phyloP scores from a whole-genome alignment of 2,113 vertebrate species.

The Procavia capensis region DNA sequence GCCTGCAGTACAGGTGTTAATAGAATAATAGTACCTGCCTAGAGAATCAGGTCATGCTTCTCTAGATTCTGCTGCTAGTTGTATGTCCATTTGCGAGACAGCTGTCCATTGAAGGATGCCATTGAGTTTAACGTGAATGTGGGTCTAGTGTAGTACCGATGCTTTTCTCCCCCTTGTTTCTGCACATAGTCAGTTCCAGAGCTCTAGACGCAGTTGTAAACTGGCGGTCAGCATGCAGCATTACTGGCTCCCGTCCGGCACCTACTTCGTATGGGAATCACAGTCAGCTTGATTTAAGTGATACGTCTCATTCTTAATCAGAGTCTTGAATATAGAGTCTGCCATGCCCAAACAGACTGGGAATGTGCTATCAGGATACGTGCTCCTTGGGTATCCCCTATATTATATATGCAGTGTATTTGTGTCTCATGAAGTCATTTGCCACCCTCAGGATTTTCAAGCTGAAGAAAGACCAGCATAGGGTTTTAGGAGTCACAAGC shows the following conservation, averaged over 20 bases:
- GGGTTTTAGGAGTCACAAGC: neutral
- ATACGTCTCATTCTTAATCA: neutral
- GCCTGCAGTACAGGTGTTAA: neutral
- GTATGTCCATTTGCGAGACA: rapidly evolving
- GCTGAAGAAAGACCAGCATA: neutral
- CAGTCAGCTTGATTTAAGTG: neutral
- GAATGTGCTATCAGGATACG: neutral
- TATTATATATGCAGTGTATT: neutral
- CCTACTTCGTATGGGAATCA: neutral
- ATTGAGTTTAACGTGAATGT: neutral
- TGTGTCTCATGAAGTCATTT: neutral
- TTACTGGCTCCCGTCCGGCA: neutral
- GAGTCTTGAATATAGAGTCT: neutral
- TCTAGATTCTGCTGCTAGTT: neutral
- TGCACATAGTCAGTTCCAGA: neutral
- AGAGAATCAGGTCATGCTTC: neutral
- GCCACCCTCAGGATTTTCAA: neutral
- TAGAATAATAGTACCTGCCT: neutral
- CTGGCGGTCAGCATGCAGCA: neutral
- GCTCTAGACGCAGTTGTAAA: neutral
- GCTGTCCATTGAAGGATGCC: neutral
- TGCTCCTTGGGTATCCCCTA: neutral
- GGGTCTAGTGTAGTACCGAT: no score
- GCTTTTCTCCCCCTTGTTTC: neutral
- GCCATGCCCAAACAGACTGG: neutral